phyloP scores from a whole-genome alignment of 2,113 vertebrate genomes.

The Noturus placidus region DNA sequence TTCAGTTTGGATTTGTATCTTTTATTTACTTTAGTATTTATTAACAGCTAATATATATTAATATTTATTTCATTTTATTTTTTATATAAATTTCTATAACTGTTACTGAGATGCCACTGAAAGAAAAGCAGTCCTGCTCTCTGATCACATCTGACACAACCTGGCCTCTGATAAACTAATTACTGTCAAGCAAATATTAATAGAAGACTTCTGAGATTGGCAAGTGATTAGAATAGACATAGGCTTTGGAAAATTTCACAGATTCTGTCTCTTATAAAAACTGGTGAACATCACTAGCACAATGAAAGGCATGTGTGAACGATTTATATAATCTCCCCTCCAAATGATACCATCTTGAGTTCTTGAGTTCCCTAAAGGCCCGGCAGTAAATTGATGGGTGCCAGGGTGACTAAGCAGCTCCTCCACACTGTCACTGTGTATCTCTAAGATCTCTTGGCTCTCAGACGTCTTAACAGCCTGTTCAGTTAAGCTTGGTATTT shows the following conservation, averaged over 20 bases:
- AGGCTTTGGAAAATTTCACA: conserved; percentile 7
- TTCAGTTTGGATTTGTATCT: too few species aligned
- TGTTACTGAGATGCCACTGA: conserved; percentile 1
- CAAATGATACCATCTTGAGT: conserved; percentile 30
- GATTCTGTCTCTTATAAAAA: conserved; percentile 24
- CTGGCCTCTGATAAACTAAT: conserved; percentile 32
- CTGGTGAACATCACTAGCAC: background rate
- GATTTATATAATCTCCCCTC: conserved; percentile 31
- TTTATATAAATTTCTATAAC: background rate
- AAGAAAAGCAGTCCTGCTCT: conserved; percentile 23
- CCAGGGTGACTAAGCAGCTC: conserved; percentile 42
- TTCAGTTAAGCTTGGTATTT: conserved; percentile 29
- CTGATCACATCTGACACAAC: conserved; percentile 21
- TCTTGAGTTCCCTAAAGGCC: conserved; percentile 24
- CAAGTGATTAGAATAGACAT: conserved; percentile 34
- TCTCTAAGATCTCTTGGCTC: conserved; percentile 30
- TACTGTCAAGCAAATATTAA: conserved; percentile 44
- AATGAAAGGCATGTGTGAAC: conserved; percentile 17
- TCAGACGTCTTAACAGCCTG: conserved; percentile 29
- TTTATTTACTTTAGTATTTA: too few species aligned
- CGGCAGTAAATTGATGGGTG: conserved; percentile 35
- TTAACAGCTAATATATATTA: too few species aligned
- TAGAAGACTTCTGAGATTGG: conserved; percentile 24
- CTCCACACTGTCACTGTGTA: conserved; percentile 27
- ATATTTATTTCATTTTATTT: background rate